Evolutionary conservation across 2,888 invertebrate genomes (phyloP).

Genomic region (Camptogramma bilineatum): DNA sequence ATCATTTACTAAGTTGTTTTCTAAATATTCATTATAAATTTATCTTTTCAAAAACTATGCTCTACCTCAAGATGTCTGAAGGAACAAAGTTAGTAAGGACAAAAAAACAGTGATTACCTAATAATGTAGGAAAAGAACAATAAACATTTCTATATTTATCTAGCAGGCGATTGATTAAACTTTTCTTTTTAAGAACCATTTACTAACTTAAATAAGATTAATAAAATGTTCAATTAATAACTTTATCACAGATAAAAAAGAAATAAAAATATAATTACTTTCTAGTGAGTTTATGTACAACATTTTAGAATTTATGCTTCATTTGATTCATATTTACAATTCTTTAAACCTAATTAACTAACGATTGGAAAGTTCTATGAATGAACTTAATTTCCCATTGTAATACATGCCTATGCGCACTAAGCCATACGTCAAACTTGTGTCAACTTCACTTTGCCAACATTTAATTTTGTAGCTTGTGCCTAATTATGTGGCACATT

Average conservation of each 20-base stretch:
- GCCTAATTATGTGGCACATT: constrained; percentile 3
- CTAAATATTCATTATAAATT: too few relatives aligned
- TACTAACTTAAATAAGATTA: constrained; percentile 45
- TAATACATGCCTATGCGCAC: constrained; percentile 10
- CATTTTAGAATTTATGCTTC: constrained; percentile 83
- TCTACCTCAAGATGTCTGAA: too few relatives aligned
- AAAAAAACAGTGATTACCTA: too few relatives aligned
- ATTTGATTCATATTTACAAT: constrained; percentile 71
- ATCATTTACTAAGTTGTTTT: too few relatives aligned
- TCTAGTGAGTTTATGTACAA: constrained; percentile 73
- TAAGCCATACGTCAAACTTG: neutral
- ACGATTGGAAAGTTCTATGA: constrained; percentile 25
- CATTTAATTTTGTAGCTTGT: neutral
- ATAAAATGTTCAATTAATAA: constrained; percentile 56
- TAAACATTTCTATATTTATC: too few relatives aligned
- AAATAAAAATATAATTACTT: constrained; percentile 50
- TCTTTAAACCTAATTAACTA: constrained; percentile 51
- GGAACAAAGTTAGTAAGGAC: too few relatives aligned
- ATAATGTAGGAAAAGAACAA: too few relatives aligned
- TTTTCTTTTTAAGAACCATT: constrained; percentile 21
- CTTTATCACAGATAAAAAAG: constrained; percentile 72
- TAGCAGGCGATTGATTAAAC: neutral
- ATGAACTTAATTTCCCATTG: constrained; percentile 12
- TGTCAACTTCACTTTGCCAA: neutral
- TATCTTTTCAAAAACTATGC: too few relatives aligned